Evolutionary conservation across 1,140 invertebrate genomes (phyloP), one percentile per base, ranked within the genome.

Genomic region (Dreissena rostriformis): DNA sequence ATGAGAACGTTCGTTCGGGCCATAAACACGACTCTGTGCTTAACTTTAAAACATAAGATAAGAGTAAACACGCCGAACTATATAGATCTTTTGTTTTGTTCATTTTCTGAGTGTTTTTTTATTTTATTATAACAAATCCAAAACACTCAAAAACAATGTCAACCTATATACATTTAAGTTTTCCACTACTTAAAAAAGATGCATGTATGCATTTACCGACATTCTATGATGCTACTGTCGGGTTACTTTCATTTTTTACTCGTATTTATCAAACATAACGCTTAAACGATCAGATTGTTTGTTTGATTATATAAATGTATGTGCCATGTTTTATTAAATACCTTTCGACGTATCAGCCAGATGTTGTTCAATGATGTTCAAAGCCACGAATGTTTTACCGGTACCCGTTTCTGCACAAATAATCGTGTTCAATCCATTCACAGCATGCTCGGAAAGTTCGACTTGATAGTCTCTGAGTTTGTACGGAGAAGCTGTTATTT

Each of bases 301-400:
- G 2, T 61, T 4, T 24, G 22, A 6, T 61, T n/a, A 61, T 61
- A 61, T 24, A 61, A 61, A n/a, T 61, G 22, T 24, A n/a, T n/a
- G 57, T 12, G 17, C 39, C 39, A 39, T 5, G 8, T 39, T 39
- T 39, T 39, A 39, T 39, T n/a, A 39, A 39, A 39, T 39, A 39
- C 39, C 82, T 8, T 79, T 19, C 19, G 82, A 71, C 12, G 76
- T 71, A 53, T 83, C 84, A 11, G 78, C 51, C 2, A 91, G 66
- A 78, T 91, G 90, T 4, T 88, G 24, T 24, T 80, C 70, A 7
- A 91, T 86, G 22, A 92, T 91, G 57, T 90, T 71, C 49, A 89
- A 76, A 12, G 91, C 91, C 8, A 92, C 90, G 24, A 85, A 68
- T 1, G 91, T 92, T 76, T 92, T 92, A 24, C 91, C 91, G 12